Evolutionary conservation across 2,113 vertebrate species (phyloP), one percentile per base, ranked within the genome.

Genomic region (Xyrauchen texanus): DNA sequence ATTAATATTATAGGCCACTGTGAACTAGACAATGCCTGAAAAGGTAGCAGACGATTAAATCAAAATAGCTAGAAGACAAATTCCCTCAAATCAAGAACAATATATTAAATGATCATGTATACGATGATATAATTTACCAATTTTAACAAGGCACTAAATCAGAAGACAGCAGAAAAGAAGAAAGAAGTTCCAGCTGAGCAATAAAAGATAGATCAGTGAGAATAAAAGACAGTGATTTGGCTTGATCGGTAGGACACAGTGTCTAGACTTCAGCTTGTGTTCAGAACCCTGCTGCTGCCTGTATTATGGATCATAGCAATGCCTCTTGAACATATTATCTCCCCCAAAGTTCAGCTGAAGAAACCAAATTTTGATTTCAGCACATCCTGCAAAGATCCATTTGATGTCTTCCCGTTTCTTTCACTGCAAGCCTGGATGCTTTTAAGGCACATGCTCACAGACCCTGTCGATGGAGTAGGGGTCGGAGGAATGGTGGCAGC

Each of bases 331-430:
- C 52, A 51, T n/a, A 73, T 77, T 21, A 79, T 76, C 16, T 79
- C 82, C 81, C 81, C 78, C 73, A 82, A 82, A 63, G 76, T 83
- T 84, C 87, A 87, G 83, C 81, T 78, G 47, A 70, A 69, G 58
- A 73, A 83, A 76, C 66, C 85, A 79, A 85, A 81, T 86, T 80
- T 85, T 88, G 76, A 76, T 46, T 85, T 82, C 86, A 85, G 68
- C 86, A 88, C 85, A 85, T 76, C 62, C 81, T 83, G 89, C 88
- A 91, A 92, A 93, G 81, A 92, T 89, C 89, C 86, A 89, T 90
- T 87, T 79, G 87, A 82, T 89, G 88, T 89, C 87, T 83, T 81
- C 79, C 78, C 21, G 52, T 64, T 64, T 1, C 34, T 13, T 61
- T 11, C 72, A 44, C 65, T 78, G 69, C 81, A 75, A 78, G 68